Percentiles rank a stretch among this genome's conserved stretches.
These are phyloP conservation scores for Agraylea sexmaculata DNA, from an alignment of 1,140 invertebrate genomes.

Conservation along the genomic window DNA sequence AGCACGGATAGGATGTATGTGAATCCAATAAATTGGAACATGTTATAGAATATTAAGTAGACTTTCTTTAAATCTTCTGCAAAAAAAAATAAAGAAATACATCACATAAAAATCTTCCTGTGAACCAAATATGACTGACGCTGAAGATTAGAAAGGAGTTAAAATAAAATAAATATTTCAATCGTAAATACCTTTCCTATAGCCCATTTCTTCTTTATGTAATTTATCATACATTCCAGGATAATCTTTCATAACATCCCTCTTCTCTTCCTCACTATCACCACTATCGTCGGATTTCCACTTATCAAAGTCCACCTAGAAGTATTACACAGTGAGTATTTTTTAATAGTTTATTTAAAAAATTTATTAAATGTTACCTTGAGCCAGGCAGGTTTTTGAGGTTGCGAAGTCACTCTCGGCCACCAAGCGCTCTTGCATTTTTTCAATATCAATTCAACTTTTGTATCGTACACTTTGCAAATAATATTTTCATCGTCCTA, in stretches of 20 bases:
- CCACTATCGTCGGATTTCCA: slow-evolving; percentile 64
- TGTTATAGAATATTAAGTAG: slow-evolving; percentile 82
- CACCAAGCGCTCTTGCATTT: slow-evolving; percentile 65
- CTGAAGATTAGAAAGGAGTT: too few species aligned
- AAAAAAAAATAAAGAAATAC: slow-evolving; percentile 30
- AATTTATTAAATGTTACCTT: too few species aligned
- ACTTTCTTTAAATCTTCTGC: slow-evolving; percentile 70
- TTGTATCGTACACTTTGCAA: slow-evolving; percentile 56
- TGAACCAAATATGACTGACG: too few species aligned
- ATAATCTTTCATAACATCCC: slow-evolving; percentile 61
- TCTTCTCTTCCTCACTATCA: slow-evolving; percentile 48
- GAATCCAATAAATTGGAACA: slow-evolving; percentile 84
- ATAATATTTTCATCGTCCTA: slow-evolving; percentile 30
- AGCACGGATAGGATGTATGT: slow-evolving; percentile 67
- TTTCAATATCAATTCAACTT: slow-evolving; percentile 62
- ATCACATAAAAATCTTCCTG: slow-evolving; percentile 8
- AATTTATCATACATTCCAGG: slow-evolving; percentile 63
- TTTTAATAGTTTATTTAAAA: slow-evolving; percentile 4
- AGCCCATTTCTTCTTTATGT: slow-evolving; percentile 69
- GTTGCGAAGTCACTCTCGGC: slow-evolving; percentile 65
- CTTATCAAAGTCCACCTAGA: slow-evolving; percentile 70
- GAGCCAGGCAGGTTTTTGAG: slow-evolving; percentile 77
- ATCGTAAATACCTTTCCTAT: slow-evolving; percentile 52
- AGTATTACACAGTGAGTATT: slow-evolving; percentile 11
- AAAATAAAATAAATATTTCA: slow-evolving; percentile 6